phyloP scores from a whole-genome alignment of 2,888 invertebrate genomes.

The Leptarthrus brevirostris region DNA sequence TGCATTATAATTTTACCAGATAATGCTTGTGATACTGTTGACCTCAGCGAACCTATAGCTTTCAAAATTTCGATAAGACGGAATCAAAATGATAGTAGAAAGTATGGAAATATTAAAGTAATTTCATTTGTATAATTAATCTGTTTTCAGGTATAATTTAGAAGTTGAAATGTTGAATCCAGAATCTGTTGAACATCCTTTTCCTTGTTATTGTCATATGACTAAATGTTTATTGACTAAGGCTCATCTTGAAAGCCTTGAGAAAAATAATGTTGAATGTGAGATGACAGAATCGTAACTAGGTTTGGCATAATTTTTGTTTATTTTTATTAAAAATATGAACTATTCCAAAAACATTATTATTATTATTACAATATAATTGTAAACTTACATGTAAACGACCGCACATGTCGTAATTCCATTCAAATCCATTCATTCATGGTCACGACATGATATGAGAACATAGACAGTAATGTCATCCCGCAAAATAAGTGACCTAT shows the following conservation, averaged over 20 bases:
- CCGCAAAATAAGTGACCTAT: no score
- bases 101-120: constrained; percentile 54
- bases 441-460: no score
- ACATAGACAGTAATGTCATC: no score
- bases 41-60: constrained; percentile 73
- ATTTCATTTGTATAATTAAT: background rate
- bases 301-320: no score
- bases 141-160: constrained; percentile 72
- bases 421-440: no score
- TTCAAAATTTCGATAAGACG: constrained; percentile 74
- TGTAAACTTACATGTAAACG: no score
- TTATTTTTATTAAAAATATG: no score
- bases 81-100: constrained; percentile 58
- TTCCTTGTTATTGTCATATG: constrained; percentile 81
- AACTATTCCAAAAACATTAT: no score
- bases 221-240: constrained; percentile 82
- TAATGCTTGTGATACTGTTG: constrained; percentile 68
- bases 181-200: constrained; percentile 76
- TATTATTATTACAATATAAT: no score
- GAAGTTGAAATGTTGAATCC: constrained; percentile 78
- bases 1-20: constrained; percentile 85
- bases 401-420: no score
- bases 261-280: constrained; percentile 50
- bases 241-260: constrained; percentile 62
- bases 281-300: background rate